These are phyloP conservation scores for Catharus fuscescens DNA, from an alignment of 2,113 vertebrate genomes.

Conservation along the genomic window DNA sequence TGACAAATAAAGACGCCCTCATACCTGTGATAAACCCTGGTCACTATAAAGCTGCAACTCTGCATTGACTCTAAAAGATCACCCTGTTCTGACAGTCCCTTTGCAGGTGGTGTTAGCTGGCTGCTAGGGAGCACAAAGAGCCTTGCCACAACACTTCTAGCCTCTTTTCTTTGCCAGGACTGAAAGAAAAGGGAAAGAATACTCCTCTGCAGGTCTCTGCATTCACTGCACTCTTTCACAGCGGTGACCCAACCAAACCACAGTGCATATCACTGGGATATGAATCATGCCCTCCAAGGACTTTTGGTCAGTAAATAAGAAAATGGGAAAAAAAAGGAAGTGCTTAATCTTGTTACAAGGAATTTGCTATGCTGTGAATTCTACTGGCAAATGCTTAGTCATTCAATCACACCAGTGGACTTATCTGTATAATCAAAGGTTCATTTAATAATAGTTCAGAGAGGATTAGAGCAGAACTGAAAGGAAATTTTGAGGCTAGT, in stretches of 20 bases:
- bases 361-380: neutral
- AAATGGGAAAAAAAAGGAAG: neutral
- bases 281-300: neutral
- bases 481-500: conserved; percentile 25
- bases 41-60: neutral
- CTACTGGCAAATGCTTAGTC: neutral
- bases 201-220: neutral
- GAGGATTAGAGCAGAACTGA: conserved; percentile 12
- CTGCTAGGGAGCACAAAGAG: neutral
- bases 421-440: conserved; percentile 12
- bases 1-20: neutral
- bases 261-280: neutral
- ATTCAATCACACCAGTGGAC: neutral
- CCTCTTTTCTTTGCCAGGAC: neutral
- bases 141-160: neutral
- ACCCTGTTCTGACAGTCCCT: neutral
- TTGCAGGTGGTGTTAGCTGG: neutral
- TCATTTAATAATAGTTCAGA: conserved; percentile 36
- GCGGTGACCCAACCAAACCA: neutral
- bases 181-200: neutral
- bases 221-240: neutral
- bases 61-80: neutral
- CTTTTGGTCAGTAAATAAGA: neutral
- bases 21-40: neutral
- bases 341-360: neutral